Evolutionary conservation across 2,113 vertebrate genomes (phyloP).

Genomic region (Poeciliopsis occidentalis): DNA sequence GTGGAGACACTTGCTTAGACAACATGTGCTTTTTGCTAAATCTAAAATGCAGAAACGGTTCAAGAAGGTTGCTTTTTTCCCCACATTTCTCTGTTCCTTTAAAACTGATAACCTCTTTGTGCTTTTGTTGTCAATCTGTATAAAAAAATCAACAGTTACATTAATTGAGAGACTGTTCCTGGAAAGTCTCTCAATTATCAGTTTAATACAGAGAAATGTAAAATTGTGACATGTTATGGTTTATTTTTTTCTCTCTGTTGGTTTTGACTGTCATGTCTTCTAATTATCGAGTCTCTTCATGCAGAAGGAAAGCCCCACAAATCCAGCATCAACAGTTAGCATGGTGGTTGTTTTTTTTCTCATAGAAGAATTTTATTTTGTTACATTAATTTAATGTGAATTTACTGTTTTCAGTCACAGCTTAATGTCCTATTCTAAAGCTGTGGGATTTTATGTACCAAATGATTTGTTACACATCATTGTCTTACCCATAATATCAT

Average conservation of each 20-base stretch:
- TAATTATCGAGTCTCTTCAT: not conserved
- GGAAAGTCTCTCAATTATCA: not conserved
- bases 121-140: not conserved
- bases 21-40: conserved; percentile 33
- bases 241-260: not conserved
- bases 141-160: not conserved
- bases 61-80: conserved; percentile 8
- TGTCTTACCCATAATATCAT: too few species aligned
- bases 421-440: not conserved
- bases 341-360: not conserved
- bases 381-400: not conserved
- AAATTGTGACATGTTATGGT: not conserved
- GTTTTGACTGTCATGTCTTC: not conserved
- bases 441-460: not conserved
- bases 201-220: not conserved
- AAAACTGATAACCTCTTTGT: not conserved
- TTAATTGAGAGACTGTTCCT: not conserved
- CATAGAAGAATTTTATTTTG: not conserved
- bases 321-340: not conserved
- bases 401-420: not conserved
- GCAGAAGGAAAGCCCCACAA: not conserved
- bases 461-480: not conserved
- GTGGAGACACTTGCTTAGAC: conserved; percentile 36
- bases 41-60: conserved; percentile 10
- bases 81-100: not conserved